Conservation (phyloP, 1,140 invertebrate genomes). For the Acromyrmex heyeri region DNA sequence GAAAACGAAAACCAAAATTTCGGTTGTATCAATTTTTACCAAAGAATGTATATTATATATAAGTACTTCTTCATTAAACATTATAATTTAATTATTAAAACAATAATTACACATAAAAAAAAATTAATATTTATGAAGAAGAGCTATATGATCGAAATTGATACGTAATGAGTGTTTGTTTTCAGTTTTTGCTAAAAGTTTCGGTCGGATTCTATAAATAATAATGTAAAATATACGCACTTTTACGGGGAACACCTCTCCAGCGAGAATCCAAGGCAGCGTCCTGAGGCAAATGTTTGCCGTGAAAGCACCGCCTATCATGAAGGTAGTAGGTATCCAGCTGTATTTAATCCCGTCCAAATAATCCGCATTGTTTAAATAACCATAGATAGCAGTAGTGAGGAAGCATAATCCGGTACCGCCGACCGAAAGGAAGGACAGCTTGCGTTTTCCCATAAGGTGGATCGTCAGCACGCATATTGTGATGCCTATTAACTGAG, state of each 20-base stretch:
- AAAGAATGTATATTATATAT: no score
- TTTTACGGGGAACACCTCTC: constrained; percentile 88
- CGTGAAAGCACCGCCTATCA: constrained; percentile 90
- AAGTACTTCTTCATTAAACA: no score
- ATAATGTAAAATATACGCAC: constrained; percentile 53
- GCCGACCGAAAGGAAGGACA: constrained; percentile 90
- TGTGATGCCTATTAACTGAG: constrained; percentile 89
- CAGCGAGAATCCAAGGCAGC: constrained; percentile 92
- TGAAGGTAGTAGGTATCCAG: constrained; percentile 90
- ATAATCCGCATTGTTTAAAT: constrained; percentile 74
- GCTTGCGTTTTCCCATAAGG: constrained; percentile 90
- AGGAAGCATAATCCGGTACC: constrained; percentile 89
- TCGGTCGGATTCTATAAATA: no score
- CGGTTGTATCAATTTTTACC: no score
- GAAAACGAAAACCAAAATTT: no score
- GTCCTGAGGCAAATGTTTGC: constrained; percentile 90
- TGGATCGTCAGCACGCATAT: constrained; percentile 89
- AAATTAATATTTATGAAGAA: no score
- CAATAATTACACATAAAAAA: no score
- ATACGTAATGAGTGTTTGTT: no score
- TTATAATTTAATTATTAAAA: no score
- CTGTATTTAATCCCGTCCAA: constrained; percentile 84
- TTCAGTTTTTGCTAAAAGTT: no score
- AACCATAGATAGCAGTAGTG: constrained; percentile 87
- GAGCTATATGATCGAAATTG: no score